phyloP scores from a whole-genome alignment of 2,113 vertebrate genomes.

The Lichenostomus cassidix region DNA sequence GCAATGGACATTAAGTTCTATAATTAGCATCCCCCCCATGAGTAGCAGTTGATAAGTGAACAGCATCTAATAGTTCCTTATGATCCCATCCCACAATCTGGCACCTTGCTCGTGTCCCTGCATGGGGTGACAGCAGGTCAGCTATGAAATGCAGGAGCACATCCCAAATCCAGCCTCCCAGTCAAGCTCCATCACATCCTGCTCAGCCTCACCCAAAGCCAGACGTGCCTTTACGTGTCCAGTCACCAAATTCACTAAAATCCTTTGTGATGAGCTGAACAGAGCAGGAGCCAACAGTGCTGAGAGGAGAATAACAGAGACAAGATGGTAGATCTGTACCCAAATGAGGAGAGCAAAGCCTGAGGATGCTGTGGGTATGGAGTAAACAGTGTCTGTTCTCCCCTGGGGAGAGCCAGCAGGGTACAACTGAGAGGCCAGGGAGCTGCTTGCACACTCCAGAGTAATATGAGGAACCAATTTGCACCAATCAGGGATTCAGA shows the following conservation, averaged over 20 bases:
- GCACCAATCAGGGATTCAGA: not conserved
- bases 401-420: not conserved
- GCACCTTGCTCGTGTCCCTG: not conserved
- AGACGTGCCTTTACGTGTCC: not conserved
- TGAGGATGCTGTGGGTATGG: accelerated
- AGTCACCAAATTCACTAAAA: not conserved
- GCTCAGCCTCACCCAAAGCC: not conserved
- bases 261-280: not conserved
- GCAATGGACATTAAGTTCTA: not conserved
- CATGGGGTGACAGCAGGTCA: not conserved
- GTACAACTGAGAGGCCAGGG: not conserved
- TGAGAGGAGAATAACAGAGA: not conserved
- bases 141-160: not conserved
- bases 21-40: not conserved
- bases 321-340: not conserved
- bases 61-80: not conserved
- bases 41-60: not conserved
- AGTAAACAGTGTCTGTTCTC: not conserved
- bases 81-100: not conserved
- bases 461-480: not conserved
- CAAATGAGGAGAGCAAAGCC: not conserved
- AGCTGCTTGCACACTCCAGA: not conserved
- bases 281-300: not conserved
- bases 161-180: not conserved
- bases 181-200: not conserved